These are phyloP conservation scores for Orchestia grillus DNA, from an alignment of 1,140 invertebrate species.

Conservation along the genomic window DNA sequence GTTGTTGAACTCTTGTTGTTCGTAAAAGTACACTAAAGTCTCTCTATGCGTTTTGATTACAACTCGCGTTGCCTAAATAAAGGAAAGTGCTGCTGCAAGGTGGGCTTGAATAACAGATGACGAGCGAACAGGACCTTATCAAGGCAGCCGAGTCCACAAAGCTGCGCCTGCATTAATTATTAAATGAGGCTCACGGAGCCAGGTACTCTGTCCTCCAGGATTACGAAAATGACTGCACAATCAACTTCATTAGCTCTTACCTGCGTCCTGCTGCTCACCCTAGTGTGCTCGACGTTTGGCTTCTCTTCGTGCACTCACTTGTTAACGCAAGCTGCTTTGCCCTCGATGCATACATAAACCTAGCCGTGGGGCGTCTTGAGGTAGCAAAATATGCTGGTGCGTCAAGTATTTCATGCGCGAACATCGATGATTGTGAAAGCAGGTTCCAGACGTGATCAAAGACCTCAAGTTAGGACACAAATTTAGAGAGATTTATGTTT, in stretches of 20 bases:
- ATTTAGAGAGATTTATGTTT: not conserved
- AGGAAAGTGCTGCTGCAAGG: not conserved
- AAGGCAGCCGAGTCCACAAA: not conserved
- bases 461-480: not conserved
- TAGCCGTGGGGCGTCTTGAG: not conserved
- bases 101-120: not conserved
- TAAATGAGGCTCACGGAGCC: not conserved
- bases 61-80: not conserved
- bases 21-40: not conserved
- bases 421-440: not conserved
- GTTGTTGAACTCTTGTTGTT: not conserved
- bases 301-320: not conserved
- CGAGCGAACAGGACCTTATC: not conserved
- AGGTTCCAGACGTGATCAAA: not conserved
- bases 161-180: slow-evolving; percentile 35
- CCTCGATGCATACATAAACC: not conserved
- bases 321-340: not conserved
- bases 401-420: not conserved
- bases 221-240: slow-evolving; percentile 22
- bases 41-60: not conserved
- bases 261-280: not conserved
- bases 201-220: not conserved
- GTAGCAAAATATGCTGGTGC: not conserved
- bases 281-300: not conserved
- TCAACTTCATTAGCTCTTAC: not conserved